These are phyloP conservation scores for Dipodomys ordii DNA, from an alignment of 2,113 vertebrate species.

Conservation along the genomic window DNA sequence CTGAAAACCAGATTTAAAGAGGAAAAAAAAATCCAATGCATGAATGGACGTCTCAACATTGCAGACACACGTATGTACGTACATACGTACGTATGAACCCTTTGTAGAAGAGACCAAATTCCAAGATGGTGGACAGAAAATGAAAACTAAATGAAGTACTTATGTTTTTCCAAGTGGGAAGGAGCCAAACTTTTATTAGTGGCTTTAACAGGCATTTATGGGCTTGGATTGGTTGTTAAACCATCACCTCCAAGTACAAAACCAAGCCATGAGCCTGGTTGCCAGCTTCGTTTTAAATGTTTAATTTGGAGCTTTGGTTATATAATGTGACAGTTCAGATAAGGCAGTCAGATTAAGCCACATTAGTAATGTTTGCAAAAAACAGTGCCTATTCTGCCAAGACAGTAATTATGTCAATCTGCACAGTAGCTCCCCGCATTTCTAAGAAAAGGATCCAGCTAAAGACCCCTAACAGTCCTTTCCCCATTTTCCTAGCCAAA, in stretches of 20 bases:
- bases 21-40: neutral
- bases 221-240: constrained; percentile 67
- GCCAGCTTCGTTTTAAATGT: constrained; percentile 61
- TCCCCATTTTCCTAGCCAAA: neutral
- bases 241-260: constrained; percentile 67
- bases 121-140: constrained; percentile 77
- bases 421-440: constrained; percentile 25
- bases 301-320: constrained; percentile 70
- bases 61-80: neutral
- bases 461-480: neutral
- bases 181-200: constrained; percentile 69
- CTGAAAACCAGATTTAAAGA: neutral
- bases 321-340: constrained; percentile 69
- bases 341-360: constrained; percentile 54
- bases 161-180: constrained; percentile 47
- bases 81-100: neutral
- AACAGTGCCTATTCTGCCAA: constrained; percentile 33
- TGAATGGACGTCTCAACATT: neutral
- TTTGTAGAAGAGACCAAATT: constrained; percentile 39
- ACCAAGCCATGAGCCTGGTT: constrained; percentile 48
- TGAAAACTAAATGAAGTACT: neutral
- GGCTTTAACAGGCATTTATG: constrained; percentile 69
- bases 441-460: constrained; percentile 21
- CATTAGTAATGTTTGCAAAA: constrained; percentile 57
- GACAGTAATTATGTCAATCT: constrained; percentile 51